These are phyloP conservation scores for Epinephelus coioides DNA, from an alignment of 2,797 vertebrate genomes.

Conservation along the genomic window DNA sequence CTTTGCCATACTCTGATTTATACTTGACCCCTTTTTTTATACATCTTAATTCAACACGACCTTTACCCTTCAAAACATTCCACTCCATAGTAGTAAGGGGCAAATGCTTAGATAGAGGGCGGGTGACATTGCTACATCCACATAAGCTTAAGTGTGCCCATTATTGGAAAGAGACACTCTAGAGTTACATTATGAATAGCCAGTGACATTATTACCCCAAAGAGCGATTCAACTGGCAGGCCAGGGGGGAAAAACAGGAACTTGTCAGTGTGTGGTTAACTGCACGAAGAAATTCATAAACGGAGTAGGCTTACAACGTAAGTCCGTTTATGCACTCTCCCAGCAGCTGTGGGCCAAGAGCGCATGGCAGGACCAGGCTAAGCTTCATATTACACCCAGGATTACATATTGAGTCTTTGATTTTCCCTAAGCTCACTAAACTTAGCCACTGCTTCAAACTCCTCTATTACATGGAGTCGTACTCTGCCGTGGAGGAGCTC, in stretches of 20 bases:
- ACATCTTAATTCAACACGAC: conserved; percentile 39
- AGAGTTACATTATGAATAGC: conserved; percentile 84
- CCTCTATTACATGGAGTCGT: conserved; percentile 66
- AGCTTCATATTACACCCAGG: conserved; percentile 87
- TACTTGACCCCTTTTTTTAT: conserved; percentile 12
- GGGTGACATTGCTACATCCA: conserved; percentile 74
- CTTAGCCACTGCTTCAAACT: conserved; percentile 79
- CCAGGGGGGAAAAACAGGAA: conserved; percentile 68
- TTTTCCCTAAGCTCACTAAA: conserved; percentile 86
- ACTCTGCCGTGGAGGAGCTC: conserved; percentile 44
- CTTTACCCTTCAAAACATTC: conserved; percentile 65
- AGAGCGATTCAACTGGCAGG: conserved; percentile 74
- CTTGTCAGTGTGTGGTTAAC: conserved; percentile 78
- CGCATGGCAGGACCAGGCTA: conserved; percentile 78
- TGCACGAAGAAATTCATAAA: conserved; percentile 81
- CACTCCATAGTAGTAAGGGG: conserved; percentile 56
- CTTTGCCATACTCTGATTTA: conserved; percentile 16
- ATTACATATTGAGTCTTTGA: conserved; percentile 86
- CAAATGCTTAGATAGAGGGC: conserved; percentile 55
- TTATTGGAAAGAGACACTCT: conserved; percentile 78
- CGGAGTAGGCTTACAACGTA: conserved; percentile 74
- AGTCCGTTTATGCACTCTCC: conserved; percentile 65
- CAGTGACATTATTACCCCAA: conserved; percentile 78
- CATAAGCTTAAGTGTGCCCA: conserved; percentile 76
- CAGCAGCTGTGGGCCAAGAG: conserved; percentile 79